Conservation (phyloP, 2,797 vertebrate species). For the Dallia pectoralis region DNA sequence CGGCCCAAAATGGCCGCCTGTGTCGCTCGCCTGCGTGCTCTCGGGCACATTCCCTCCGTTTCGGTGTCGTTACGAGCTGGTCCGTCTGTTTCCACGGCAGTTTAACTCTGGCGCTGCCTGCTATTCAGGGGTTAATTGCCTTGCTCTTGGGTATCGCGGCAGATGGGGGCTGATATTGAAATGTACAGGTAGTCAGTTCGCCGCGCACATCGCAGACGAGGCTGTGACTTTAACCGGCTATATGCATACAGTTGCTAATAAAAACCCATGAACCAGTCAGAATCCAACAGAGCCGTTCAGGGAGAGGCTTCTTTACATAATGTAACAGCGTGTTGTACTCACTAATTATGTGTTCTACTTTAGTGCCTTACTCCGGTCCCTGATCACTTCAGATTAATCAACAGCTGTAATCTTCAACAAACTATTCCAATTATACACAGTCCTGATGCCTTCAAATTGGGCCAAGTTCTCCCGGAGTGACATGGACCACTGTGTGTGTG, state of each 20-base stretch:
- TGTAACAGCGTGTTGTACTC: neutral
- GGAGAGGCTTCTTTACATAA: neutral
- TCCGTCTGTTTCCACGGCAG: constrained; percentile 22
- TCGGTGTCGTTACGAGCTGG: constrained; percentile 4
- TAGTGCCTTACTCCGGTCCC: neutral
- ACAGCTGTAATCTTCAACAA: neutral
- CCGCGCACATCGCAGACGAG: too few species aligned
- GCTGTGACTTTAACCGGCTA: too few species aligned
- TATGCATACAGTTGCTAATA: neutral
- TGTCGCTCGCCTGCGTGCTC: neutral
- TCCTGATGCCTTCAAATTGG: constrained; percentile 45
- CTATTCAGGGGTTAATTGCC: neutral
- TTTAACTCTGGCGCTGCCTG: neutral
- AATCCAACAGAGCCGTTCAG: neutral
- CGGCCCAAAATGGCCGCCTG: neutral
- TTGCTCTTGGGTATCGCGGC: neutral
- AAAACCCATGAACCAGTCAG: neutral
- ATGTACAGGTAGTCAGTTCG: neutral
- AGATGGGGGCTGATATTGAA: neutral
- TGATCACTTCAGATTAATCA: neutral
- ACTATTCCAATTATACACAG: constrained; percentile 7
- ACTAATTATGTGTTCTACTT: neutral
- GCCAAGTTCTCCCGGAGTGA: constrained; percentile 44
- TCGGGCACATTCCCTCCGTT: neutral
- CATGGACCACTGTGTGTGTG: constrained; percentile 35